Conservation (phyloP, 1,140 invertebrate genomes). For the Riptortus pedestris region DNA sequence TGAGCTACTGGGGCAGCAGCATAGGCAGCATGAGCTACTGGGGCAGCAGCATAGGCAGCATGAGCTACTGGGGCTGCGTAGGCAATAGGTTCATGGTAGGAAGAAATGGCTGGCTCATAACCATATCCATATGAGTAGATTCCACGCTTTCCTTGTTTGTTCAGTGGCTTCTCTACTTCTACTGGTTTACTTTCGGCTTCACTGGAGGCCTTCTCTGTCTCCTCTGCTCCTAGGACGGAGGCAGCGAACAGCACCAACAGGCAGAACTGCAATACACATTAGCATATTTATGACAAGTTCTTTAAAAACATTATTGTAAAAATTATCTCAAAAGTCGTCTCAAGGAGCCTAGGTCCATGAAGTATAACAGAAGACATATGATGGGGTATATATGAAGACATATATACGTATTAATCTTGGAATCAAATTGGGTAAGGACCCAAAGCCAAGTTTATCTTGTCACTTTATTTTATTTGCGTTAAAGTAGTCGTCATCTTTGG, state of each 20-base stretch:
- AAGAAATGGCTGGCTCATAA: neutral
- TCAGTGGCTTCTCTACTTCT: constrained; percentile 3
- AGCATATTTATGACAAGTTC: neutral
- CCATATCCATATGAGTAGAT: neutral
- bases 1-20: neutral
- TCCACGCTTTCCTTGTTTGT: constrained; percentile 13
- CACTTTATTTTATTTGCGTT: too few relatives aligned
- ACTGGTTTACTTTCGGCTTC: neutral
- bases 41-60: neutral
- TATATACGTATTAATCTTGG: too few relatives aligned
- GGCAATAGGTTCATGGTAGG: neutral
- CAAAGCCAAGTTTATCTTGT: too few relatives aligned
- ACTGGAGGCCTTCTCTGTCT: neutral
- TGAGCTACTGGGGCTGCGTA: neutral
- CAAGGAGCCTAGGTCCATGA: neutral
- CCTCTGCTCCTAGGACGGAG: constrained; percentile 2
- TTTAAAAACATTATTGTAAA: too few relatives aligned
- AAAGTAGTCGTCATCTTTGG: too few relatives aligned
- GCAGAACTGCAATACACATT: neutral
- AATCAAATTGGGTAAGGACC: too few relatives aligned
- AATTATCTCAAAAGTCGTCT: neutral
- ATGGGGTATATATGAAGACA: neutral
- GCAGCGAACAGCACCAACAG: constrained; percentile 8
- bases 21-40: neutral
- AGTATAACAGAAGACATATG: neutral